Conservation (phyloP, 2,888 invertebrate species). For the Drosophila stalkeri region DNA sequence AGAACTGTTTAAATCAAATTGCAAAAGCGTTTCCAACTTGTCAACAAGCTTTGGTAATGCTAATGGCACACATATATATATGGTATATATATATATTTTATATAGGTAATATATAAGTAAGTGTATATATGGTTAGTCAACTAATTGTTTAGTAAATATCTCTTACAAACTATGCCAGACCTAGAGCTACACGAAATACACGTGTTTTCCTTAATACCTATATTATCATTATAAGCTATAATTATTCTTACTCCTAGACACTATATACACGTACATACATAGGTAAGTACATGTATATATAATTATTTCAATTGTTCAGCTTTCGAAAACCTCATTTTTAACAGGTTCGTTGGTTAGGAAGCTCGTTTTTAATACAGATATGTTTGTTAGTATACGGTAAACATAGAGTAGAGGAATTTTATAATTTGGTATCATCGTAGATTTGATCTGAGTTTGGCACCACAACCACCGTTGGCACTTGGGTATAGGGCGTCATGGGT, state of each 20-base stretch:
- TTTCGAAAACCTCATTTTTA: constrained; percentile 7
- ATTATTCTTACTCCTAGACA: constrained; percentile 24
- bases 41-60: constrained; percentile 4
- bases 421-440: constrained; percentile 84
- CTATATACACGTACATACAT: constrained; percentile 6
- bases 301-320: neutral
- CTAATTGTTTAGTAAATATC: constrained; percentile 30
- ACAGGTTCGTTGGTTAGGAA: constrained; percentile 43
- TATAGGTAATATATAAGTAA: neutral
- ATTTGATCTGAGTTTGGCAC: constrained; percentile 81
- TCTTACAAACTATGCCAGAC: constrained; percentile 35
- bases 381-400: constrained; percentile 33
- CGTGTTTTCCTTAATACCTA: constrained; percentile 28
- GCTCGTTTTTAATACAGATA: constrained; percentile 56
- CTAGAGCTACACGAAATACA: constrained; percentile 33
- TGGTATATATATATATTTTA: neutral
- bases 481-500: constrained; percentile 51
- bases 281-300: constrained; percentile 5
- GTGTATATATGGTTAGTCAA: constrained; percentile 35
- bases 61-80: constrained; percentile 39
- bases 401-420: constrained; percentile 40
- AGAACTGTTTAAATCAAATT: constrained; percentile 26
- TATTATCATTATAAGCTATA: constrained; percentile 14
- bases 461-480: constrained; percentile 83
- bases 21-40: constrained; percentile 26